These are phyloP conservation scores for Hyperoplus lanceolatus DNA, from an alignment of 2,797 vertebrate genomes.

Conservation along the genomic window DNA sequence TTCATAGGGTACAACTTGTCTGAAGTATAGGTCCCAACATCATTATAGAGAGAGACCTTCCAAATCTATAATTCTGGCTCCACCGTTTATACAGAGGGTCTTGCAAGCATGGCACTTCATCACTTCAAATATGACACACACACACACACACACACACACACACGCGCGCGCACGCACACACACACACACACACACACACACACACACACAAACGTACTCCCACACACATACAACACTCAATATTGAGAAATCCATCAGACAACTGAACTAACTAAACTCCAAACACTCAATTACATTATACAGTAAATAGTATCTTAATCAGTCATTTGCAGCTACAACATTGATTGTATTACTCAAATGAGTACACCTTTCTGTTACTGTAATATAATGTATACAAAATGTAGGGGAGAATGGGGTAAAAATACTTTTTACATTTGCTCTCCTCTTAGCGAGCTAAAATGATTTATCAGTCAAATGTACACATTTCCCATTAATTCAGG, in stretches of 20 bases:
- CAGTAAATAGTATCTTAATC: background rate
- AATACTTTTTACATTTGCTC: too few relatives aligned
- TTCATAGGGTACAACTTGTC: conserved; percentile 16
- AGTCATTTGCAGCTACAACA: background rate
- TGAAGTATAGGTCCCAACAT: conserved; percentile 32
- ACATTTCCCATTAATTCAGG: too few relatives aligned
- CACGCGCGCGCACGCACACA: conserved; percentile 1
- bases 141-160: conserved; percentile 24
- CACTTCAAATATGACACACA: conserved; percentile 37
- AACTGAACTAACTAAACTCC: background rate
- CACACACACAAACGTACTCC: conserved; percentile 2
- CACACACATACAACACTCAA: conserved; percentile 10
- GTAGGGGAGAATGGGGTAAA: background rate
- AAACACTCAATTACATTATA: background rate
- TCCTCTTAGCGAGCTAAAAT: too few relatives aligned
- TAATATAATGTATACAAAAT: background rate
- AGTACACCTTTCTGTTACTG: background rate
- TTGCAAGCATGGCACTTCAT: conserved; percentile 57
- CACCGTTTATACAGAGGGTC: conserved; percentile 36
- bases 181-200: conserved; percentile 28
- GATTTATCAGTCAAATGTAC: too few relatives aligned
- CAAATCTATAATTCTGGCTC: conserved; percentile 39
- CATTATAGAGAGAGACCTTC: conserved; percentile 33
- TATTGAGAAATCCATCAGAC: conserved; percentile 6
- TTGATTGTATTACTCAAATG: background rate